Evolutionary conservation across 23 tunicate species (phyloP).

Genomic region (Clavelina lepadiformis): DNA sequence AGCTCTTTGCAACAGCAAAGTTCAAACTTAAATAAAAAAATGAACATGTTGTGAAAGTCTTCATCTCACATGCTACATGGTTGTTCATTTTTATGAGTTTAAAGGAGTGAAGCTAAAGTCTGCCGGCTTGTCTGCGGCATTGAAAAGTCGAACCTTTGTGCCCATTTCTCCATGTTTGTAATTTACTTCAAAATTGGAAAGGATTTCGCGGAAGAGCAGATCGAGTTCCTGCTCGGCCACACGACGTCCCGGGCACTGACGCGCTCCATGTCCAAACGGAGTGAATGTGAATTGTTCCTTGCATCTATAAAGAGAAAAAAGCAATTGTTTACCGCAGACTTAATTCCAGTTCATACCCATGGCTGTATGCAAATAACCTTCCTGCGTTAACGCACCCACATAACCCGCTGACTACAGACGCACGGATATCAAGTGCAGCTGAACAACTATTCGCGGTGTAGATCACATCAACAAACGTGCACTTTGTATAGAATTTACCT

Average conservation of each 20-base stretch:
- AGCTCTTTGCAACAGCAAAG: background rate
- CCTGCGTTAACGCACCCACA: no score
- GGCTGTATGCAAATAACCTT: no score
- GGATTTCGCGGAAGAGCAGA: constrained; percentile 60
- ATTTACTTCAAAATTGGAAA: constrained; percentile 42
- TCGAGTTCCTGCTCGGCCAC: constrained; percentile 87
- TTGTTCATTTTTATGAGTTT: background rate
- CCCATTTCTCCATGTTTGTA: constrained; percentile 68
- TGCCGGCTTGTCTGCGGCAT: constrained; percentile 75
- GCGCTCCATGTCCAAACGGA: constrained; percentile 94
- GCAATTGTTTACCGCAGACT: background rate
- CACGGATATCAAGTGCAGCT: no score
- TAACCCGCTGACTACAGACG: no score
- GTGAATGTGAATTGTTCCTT: constrained; percentile 76
- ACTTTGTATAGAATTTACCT: constrained; percentile 34
- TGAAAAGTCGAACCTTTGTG: constrained; percentile 76
- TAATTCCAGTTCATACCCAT: no score
- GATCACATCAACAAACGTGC: no score
- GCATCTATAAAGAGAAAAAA: constrained; percentile 30
- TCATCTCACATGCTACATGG: no score
- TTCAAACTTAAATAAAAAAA: no score
- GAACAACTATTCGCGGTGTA: no score
- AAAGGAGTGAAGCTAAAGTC: constrained; percentile 50
- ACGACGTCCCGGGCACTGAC: constrained; percentile 88
- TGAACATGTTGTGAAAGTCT: no score